Evolutionary conservation across 2,113 vertebrate species (phyloP).

Genomic region (Heliornis fulica): DNA sequence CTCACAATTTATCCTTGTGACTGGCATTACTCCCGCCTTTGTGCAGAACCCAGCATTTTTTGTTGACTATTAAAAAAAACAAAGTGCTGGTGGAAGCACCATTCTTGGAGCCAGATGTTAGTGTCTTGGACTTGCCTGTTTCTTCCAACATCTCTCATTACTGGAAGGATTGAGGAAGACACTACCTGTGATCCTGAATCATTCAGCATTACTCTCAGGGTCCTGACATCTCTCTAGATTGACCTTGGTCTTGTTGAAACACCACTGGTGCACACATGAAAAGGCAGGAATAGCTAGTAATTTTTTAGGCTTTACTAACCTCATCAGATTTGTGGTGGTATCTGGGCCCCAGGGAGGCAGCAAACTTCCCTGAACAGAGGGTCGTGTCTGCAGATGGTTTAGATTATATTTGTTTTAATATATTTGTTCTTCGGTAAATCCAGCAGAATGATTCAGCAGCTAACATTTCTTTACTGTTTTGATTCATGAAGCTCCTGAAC

Average conservation of each 20-base stretch:
- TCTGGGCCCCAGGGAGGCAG: neutral
- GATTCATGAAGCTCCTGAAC: neutral
- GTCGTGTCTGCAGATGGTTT: neutral
- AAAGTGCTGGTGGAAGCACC: neutral
- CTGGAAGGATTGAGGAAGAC: neutral
- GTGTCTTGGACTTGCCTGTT: neutral
- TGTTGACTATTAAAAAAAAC: neutral
- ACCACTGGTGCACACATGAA: neutral
- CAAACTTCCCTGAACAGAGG: neutral
- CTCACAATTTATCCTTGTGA: neutral
- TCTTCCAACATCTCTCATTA: neutral
- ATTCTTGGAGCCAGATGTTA: neutral
- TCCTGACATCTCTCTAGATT: neutral
- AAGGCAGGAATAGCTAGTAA: neutral
- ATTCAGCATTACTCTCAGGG: neutral
- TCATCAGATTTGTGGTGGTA: neutral
- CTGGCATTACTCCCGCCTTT: accelerated
- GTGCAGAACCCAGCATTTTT: neutral
- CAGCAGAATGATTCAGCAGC: neutral
- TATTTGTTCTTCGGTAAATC: neutral
- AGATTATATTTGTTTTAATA: slow-evolving; percentile 1
- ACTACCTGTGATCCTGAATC: neutral
- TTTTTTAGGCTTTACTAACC: neutral
- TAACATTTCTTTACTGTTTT: neutral
- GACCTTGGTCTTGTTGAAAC: neutral